Percentiles rank a stretch among this genome's conserved stretches.
phyloP scores from a whole-genome alignment of 2,888 invertebrate genomes.

The Caenorhabditis becei region DNA sequence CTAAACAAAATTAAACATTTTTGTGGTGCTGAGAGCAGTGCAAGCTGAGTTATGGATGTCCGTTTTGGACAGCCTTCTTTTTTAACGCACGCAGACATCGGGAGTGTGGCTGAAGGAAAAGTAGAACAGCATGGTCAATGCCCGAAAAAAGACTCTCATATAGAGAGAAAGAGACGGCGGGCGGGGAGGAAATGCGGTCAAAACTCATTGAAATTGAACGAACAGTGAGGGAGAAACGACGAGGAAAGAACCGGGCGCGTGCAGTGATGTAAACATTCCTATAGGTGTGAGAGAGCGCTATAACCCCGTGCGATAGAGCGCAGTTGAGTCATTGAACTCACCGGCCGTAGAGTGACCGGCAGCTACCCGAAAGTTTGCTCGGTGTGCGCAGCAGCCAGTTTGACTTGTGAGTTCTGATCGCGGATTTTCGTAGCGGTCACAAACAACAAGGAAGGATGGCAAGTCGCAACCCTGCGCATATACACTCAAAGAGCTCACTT shows the following conservation, averaged over 20 bases:
- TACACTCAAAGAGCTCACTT: slow-evolving; percentile 13
- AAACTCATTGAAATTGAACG: slow-evolving; percentile 18
- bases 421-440: slow-evolving; percentile 32
- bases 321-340: slow-evolving; percentile 33
- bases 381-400: slow-evolving; percentile 1
- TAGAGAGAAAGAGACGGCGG: slow-evolving; percentile 24
- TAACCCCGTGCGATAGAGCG: slow-evolving; percentile 52
- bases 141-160: slow-evolving; percentile 40
- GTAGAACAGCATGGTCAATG: slow-evolving; percentile 58
- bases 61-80: slow-evolving; percentile 16
- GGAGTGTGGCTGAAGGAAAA: slow-evolving; percentile 16
- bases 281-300: slow-evolving; percentile 61
- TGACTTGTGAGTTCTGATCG: no score
- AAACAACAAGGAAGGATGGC: slow-evolving; percentile 16
- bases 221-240: slow-evolving; percentile 19
- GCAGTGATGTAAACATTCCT: slow-evolving; percentile 65
- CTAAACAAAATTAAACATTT: background rate
- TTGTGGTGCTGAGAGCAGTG: background rate
- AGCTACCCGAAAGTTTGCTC: slow-evolving; percentile 29
- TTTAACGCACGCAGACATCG: slow-evolving; percentile 11
- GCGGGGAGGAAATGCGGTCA: slow-evolving; percentile 37
- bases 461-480: slow-evolving; percentile 12
- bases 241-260: slow-evolving; percentile 57
- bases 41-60: background rate
- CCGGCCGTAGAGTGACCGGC: slow-evolving; percentile 8